Conservation (phyloP, 2,797 vertebrate species). For the Megalops cyprinoides region DNA sequence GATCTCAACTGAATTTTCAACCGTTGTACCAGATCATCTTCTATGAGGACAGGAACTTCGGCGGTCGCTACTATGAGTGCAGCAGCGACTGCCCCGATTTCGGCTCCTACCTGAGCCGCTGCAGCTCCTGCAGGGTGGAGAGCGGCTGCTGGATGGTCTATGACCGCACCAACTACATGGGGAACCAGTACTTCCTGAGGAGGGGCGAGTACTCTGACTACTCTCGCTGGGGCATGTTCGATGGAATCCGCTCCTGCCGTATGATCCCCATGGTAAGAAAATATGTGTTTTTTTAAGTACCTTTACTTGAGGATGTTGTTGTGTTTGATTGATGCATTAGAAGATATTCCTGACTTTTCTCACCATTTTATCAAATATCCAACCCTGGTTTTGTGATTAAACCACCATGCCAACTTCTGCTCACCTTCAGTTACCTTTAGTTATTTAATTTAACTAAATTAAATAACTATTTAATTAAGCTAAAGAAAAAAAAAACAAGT, state of each 20-base stretch:
- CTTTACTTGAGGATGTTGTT: neutral
- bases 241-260: neutral
- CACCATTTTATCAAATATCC: neutral
- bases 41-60: constrained; percentile 14
- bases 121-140: constrained; percentile 27
- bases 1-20: neutral
- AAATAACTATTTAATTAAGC: neutral
- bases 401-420: too few species aligned
- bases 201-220: constrained; percentile 29
- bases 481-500: neutral
- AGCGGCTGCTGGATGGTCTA: constrained; percentile 28
- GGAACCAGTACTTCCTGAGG: constrained; percentile 23
- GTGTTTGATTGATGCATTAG: neutral
- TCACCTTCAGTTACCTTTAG: neutral
- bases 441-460: neutral
- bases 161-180: constrained; percentile 29
- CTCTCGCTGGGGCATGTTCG: constrained; percentile 9
- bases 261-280: constrained; percentile 4
- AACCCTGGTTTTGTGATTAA: neutral
- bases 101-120: constrained; percentile 1
- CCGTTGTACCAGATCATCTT: neutral
- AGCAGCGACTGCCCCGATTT: constrained; percentile 23
- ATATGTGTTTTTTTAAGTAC: neutral
- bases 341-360: neutral
- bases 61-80: constrained; percentile 20